Base-by-base conservation (phyloP, 2,113 vertebrate genomes). In the Indicator indicator region DNA sequence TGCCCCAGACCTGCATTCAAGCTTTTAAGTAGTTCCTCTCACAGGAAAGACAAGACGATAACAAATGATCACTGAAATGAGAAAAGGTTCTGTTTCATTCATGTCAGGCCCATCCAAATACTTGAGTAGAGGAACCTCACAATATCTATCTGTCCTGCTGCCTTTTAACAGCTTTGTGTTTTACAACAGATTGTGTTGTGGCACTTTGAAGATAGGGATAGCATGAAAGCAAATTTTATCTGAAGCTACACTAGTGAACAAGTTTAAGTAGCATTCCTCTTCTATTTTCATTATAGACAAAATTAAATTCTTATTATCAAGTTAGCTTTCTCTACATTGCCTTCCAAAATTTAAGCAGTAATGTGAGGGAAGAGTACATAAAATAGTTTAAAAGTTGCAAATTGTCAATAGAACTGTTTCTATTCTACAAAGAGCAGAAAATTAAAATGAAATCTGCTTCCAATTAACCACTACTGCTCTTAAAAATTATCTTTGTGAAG, bases 51-150 rank as follows among this genome's bases (percentile, higher is more conserved):
- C 95, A 95, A 46, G 16, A 58, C 19, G 62, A 28, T 12, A 40
- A 59, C 26, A 64, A 95, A 86, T 70, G 80, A 92, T 69, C 95
- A 85, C 88, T 92, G 82, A 96, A 93, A 92, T 91, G 65, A 97
- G 92, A 94, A 48, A 87, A 50, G 32, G 44, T 85, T 96, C 58
- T 46, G 74, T 94, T 91, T 92, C 75, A 72, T 96, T 96, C 92
- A 88, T 78, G 77, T 92, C 6, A 93, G 74, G 62, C 68, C 58
- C 87, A 68, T 84, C 75, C 91, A 97, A 97, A 95, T 88, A 95
- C 86, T 96, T 93, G 78, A 96, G 86, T 82, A 96, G 91, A 73
- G 94, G 48, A 85, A 69, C 56, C 48, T 94, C 63, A 85, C 67
- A 73, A 72, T 80, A 71, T 83, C 26, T 73, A 72, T 86, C 52